Evolutionary conservation across 2,888 invertebrate species (phyloP).

Genomic region (Rotaria socialis): DNA sequence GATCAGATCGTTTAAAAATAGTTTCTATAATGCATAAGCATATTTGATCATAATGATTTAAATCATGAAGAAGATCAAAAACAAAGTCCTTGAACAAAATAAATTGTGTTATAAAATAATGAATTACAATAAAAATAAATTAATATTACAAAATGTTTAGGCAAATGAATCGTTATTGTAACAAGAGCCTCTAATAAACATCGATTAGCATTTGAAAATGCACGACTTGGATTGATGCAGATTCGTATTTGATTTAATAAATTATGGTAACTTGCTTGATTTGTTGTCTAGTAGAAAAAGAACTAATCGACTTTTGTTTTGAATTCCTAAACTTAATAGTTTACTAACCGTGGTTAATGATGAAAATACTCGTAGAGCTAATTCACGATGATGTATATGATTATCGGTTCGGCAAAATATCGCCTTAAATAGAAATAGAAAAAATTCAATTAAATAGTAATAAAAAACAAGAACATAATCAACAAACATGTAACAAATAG

Average conservation of each 20-base stretch:
- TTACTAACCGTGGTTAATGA: neutral
- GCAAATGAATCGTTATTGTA: conserved; percentile 17
- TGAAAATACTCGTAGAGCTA: conserved; percentile 9
- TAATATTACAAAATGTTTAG: neutral
- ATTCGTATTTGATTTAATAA: conserved; percentile 3
- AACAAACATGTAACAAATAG: conserved; percentile 12
- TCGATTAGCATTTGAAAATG: neutral
- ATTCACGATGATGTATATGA: neutral
- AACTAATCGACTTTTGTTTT: neutral
- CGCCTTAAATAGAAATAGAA: neutral
- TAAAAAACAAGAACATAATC: neutral
- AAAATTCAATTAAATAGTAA: neutral
- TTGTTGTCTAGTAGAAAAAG: neutral
- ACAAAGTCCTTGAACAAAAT: neutral
- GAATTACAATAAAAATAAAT: neutral
- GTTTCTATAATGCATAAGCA: neutral
- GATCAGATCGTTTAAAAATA: conserved; percentile 18
- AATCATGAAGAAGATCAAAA: conserved; percentile 30
- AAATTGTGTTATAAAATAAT: neutral
- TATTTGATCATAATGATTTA: neutral
- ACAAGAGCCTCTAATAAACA: conserved; percentile 14
- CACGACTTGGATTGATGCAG: neutral
- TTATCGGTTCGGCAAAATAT: conserved; percentile 3
- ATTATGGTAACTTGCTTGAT: neutral
- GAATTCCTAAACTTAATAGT: neutral